A percentile compares a stretch with the other conserved stretches of the same genome.
phyloP scores from a whole-genome alignment of 2,113 vertebrate genomes.

The Fukomys damarensis region DNA sequence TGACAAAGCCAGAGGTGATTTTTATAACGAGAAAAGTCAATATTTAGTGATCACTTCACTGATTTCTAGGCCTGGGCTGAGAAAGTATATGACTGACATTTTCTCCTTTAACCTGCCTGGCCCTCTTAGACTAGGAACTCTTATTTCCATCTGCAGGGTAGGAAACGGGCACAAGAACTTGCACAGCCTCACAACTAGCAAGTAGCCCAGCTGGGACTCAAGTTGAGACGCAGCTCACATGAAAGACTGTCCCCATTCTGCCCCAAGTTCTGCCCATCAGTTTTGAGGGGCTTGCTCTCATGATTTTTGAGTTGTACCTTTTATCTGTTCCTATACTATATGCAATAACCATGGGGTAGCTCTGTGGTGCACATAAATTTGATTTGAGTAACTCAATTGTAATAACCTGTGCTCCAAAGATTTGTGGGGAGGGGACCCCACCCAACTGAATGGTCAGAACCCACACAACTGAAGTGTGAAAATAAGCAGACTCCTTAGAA shows the following conservation, averaged over 20 bases:
- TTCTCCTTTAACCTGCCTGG: slow-evolving; percentile 32
- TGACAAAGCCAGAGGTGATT: slow-evolving; percentile 65
- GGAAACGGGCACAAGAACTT: background rate
- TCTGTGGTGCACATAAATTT: background rate
- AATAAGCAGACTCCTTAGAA: slow-evolving; percentile 32
- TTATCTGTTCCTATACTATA: background rate
- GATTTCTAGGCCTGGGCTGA: slow-evolving; percentile 44
- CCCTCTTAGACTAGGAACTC: background rate
- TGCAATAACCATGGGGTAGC: background rate
- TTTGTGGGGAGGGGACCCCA: background rate
- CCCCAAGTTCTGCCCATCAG: background rate
- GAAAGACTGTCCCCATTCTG: background rate
- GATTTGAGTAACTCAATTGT: background rate
- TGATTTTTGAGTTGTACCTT: background rate
- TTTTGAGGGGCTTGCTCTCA: background rate
- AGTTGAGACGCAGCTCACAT: background rate
- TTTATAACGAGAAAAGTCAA: slow-evolving; percentile 61
- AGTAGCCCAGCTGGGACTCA: slow-evolving; percentile 24
- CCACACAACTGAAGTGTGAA: background rate
- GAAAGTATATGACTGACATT: slow-evolving; percentile 29
- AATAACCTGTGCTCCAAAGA: slow-evolving; percentile 6
- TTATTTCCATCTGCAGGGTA: background rate
- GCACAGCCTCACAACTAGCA: background rate
- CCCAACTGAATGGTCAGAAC: background rate
- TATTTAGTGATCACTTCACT: slow-evolving; percentile 30